Conservation (phyloP, 2,797 vertebrate species). For the Synaphobranchus kaupii region DNA sequence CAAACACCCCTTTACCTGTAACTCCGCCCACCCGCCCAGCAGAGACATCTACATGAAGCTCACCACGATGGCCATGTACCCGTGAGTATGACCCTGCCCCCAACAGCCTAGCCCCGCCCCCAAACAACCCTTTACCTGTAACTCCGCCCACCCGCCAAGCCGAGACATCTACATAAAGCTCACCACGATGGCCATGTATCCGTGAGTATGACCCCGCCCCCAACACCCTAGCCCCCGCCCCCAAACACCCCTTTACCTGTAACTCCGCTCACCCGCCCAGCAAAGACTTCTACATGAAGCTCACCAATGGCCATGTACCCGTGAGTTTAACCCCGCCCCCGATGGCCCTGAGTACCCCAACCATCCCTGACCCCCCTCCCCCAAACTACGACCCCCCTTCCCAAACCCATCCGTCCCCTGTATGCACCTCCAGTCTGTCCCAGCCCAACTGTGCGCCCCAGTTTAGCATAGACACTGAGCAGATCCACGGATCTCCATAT, state of each 20-base stretch:
- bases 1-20: neutral
- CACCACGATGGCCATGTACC: slow-evolving; percentile 35
- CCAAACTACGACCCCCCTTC: neutral
- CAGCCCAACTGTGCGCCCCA: neutral
- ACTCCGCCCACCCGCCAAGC: no score
- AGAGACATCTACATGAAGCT: no score
- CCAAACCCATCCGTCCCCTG: neutral
- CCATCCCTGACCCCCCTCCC: neutral
- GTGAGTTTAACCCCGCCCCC: no score
- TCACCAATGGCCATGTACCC: no score
- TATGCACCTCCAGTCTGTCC: neutral
- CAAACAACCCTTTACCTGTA: neutral
- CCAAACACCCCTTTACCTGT: neutral
- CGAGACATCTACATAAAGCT: slow-evolving; percentile 49
- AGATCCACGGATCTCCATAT: neutral
- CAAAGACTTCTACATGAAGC: no score
- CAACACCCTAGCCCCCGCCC: neutral
- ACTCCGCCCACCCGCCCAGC: no score
- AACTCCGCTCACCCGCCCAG: no score
- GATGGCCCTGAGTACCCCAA: no score
- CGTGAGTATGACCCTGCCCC: no score
- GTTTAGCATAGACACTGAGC: neutral
- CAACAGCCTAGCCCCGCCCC: neutral
- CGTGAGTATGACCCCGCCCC: slow-evolving; percentile 80
- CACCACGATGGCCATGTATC: slow-evolving; percentile 99